Conservation (phyloP, 2,797 vertebrate genomes). For the Coranthus polyacanthus region DNA sequence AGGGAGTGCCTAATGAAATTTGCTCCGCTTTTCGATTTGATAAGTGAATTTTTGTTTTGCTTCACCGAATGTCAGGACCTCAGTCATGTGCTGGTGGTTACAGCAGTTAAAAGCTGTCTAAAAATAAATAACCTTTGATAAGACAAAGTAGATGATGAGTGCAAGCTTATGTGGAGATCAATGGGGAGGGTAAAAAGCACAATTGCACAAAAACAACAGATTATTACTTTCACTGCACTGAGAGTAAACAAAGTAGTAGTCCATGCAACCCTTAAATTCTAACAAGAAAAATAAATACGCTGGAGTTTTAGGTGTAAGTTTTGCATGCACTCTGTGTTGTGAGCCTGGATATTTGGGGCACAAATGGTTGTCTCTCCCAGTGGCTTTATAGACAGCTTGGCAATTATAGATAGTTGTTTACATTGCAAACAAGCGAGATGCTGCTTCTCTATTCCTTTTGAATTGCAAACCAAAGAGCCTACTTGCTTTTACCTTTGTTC, state of each 20-base stretch:
- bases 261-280: conserved; percentile 3
- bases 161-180: conserved; percentile 11
- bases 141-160: conserved; percentile 5
- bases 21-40: conserved; percentile 45
- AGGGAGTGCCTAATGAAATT: conserved; percentile 62
- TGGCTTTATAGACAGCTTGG: conserved; percentile 49
- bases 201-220: neutral
- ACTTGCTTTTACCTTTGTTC: conserved; percentile 32
- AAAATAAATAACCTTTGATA: conserved; percentile 54
- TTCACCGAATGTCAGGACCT: conserved; percentile 54
- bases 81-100: conserved; percentile 37
- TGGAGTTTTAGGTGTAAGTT: neutral
- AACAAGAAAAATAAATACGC: conserved; percentile 15
- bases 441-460: conserved; percentile 27
- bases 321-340: neutral
- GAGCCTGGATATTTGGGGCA: conserved; percentile 12
- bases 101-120: conserved; percentile 22
- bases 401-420: conserved; percentile 58
- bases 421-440: conserved; percentile 47
- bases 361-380: conserved; percentile 27
- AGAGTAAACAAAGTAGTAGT: neutral
- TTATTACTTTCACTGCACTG: neutral
- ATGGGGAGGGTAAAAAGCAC: neutral
- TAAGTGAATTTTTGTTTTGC: conserved; percentile 57
- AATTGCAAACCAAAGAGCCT: conserved; percentile 43